These are phyloP conservation scores for Strix occidentalis DNA, from an alignment of 2,797 vertebrate species.

Conservation along the genomic window DNA sequence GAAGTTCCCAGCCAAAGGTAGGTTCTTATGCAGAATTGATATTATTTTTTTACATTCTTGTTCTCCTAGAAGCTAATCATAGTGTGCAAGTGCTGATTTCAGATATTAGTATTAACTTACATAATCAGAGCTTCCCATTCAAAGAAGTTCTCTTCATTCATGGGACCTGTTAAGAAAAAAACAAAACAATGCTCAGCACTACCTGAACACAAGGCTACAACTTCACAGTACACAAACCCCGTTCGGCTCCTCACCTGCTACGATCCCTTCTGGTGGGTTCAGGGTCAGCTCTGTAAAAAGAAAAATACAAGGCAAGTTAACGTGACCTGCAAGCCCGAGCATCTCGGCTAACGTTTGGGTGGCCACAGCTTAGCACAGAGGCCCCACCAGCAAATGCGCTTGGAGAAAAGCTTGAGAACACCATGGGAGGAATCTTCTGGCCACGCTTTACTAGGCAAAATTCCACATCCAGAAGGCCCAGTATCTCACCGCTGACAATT, in stretches of 20 bases:
- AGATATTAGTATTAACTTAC: conserved; percentile 78
- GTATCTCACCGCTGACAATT: not conserved
- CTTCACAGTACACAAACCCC: not conserved
- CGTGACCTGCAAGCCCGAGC: accelerated
- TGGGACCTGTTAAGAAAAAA: conserved; percentile 81
- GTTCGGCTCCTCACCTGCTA: conserved; percentile 86
- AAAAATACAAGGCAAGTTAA: conserved; percentile 28
- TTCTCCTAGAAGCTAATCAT: not conserved
- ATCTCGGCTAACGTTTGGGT: accelerated
- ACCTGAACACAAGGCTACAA: not conserved
- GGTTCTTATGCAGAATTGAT: not conserved
- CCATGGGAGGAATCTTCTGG: not conserved
- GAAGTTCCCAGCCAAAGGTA: not conserved
- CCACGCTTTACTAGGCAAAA: not conserved
- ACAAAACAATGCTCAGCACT: not conserved
- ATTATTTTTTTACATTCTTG: not conserved
- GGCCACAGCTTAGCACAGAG: not conserved
- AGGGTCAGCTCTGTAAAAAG: conserved; percentile 88
- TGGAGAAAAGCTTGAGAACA: not conserved
- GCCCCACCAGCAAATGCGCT: not conserved
- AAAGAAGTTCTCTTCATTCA: conserved; percentile 98
- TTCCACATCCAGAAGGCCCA: not conserved
- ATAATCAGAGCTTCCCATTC: conserved; percentile 99
- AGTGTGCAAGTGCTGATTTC: not conserved
- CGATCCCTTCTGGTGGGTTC: conserved; percentile 96